phyloP scores from a whole-genome alignment of 2,797 vertebrate species.

The Benthosema pterotum region DNA sequence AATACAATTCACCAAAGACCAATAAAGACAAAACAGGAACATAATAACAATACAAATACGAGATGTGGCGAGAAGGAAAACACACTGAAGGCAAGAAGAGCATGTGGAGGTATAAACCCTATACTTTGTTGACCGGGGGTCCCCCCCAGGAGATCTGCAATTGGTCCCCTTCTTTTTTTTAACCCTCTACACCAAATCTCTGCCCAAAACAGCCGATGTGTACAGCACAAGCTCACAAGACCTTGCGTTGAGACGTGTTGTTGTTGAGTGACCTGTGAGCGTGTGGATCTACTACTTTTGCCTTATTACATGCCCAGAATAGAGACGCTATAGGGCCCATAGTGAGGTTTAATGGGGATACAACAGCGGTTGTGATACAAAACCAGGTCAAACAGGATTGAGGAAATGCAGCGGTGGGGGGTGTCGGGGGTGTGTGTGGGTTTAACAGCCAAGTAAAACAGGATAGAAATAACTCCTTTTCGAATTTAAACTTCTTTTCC shows the following conservation, averaged over 20 bases:
- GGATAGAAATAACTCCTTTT: neutral
- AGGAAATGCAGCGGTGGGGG: constrained; percentile 16
- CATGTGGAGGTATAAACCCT: neutral
- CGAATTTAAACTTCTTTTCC: constrained; percentile 16
- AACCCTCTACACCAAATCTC: too few relatives aligned
- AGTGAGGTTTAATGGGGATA: neutral
- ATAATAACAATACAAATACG: constrained; percentile 19
- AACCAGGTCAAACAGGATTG: neutral
- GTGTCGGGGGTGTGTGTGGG: too few relatives aligned
- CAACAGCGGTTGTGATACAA: constrained; percentile 3
- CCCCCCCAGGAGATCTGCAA: too few relatives aligned
- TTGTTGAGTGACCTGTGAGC: too few relatives aligned
- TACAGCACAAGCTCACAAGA: too few relatives aligned
- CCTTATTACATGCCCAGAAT: neutral
- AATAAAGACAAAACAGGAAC: constrained; percentile 10
- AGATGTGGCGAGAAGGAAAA: constrained; percentile 18
- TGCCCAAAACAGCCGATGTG: too few relatives aligned
- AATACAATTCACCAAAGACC: constrained; percentile 6
- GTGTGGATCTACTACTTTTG: too few relatives aligned
- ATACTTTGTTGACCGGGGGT: too few relatives aligned
- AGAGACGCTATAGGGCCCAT: neutral
- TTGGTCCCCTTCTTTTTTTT: too few relatives aligned
- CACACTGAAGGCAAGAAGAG: constrained; percentile 21
- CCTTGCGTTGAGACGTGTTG: too few relatives aligned
- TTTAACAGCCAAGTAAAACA: constrained; percentile 7